Evolutionary conservation across 2,113 vertebrate species (phyloP).

Genomic region (Apistogramma diplotaenia): DNA sequence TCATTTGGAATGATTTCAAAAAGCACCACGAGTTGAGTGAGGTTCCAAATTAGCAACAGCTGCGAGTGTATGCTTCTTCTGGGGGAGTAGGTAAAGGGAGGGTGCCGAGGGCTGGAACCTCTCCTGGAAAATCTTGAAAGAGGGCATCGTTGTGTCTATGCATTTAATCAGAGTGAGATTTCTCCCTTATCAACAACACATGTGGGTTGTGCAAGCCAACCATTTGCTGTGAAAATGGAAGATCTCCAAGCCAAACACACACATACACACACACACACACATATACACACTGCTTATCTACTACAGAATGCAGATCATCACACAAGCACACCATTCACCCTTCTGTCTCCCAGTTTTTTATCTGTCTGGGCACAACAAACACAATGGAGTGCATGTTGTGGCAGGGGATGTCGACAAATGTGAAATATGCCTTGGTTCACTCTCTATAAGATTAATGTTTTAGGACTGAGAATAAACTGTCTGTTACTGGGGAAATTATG

Average conservation of each 20-base stretch:
- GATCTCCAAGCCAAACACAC: slow-evolving; percentile 31
- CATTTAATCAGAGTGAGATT: slow-evolving; percentile 24
- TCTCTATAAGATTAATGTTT: slow-evolving; percentile 17
- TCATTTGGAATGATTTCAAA: slow-evolving; percentile 52
- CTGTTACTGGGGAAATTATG: slow-evolving; percentile 45
- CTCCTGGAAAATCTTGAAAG: slow-evolving; percentile 7
- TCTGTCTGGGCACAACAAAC: slow-evolving; percentile 20
- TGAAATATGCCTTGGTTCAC: slow-evolving; percentile 27
- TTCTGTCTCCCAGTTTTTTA: slow-evolving; percentile 7
- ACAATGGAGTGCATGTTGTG: not conserved
- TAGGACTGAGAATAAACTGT: slow-evolving; percentile 20
- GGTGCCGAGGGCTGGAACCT: slow-evolving; percentile 8
- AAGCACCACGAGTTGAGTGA: slow-evolving; percentile 19
- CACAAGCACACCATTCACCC: slow-evolving; percentile 8
- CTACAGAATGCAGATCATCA: slow-evolving; percentile 16
- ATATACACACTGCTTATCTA: slow-evolving; percentile 22
- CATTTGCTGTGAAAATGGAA: slow-evolving; percentile 34
- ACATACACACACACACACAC: not conserved
- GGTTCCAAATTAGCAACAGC: slow-evolving; percentile 23
- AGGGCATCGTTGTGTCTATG: slow-evolving; percentile 18
- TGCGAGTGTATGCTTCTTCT: not conserved
- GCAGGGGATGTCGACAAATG: not conserved
- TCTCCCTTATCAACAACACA: slow-evolving; percentile 38
- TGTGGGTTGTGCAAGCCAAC: slow-evolving; percentile 30
- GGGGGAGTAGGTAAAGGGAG: slow-evolving; percentile 3